Evolutionary conservation across 2,113 vertebrate species (phyloP).

Genomic region (Chaetodon auriga): DNA sequence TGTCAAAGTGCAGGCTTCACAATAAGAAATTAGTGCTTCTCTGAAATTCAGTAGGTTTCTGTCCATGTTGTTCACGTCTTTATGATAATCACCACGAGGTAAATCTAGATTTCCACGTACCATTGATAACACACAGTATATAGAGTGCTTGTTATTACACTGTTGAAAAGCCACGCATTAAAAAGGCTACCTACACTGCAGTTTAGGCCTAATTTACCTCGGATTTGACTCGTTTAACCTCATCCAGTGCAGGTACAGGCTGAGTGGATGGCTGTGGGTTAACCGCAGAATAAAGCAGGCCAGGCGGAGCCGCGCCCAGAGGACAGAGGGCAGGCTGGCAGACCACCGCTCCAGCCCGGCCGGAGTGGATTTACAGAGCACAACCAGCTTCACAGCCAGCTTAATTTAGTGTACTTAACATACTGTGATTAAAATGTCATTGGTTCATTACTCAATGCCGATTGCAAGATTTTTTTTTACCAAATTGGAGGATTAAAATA

Average conservation of each 20-base stretch:
- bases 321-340: constrained; percentile 51
- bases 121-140: background rate
- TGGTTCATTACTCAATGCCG: background rate
- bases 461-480: background rate
- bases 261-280: constrained; percentile 23
- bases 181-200: background rate
- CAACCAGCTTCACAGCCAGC: constrained; percentile 30
- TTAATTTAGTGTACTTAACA: background rate
- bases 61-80: background rate
- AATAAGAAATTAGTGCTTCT: background rate
- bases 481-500: background rate
- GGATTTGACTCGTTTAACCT: constrained; percentile 40
- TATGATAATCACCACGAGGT: background rate
- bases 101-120: constrained; percentile 12
- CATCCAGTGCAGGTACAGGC: constrained; percentile 45
- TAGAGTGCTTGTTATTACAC: background rate
- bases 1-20: background rate
- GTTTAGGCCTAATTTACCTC: constrained; percentile 11
- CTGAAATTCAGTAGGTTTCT: background rate
- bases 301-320: constrained; percentile 58
- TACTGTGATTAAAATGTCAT: background rate
- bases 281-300: constrained; percentile 53
- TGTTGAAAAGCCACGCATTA: background rate
- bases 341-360: constrained; percentile 28
- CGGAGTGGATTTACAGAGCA: constrained; percentile 46